Evolutionary conservation across 2,888 invertebrate genomes (phyloP), one percentile per base, ranked within the genome.

Genomic region (Tetropium fuscum): DNA sequence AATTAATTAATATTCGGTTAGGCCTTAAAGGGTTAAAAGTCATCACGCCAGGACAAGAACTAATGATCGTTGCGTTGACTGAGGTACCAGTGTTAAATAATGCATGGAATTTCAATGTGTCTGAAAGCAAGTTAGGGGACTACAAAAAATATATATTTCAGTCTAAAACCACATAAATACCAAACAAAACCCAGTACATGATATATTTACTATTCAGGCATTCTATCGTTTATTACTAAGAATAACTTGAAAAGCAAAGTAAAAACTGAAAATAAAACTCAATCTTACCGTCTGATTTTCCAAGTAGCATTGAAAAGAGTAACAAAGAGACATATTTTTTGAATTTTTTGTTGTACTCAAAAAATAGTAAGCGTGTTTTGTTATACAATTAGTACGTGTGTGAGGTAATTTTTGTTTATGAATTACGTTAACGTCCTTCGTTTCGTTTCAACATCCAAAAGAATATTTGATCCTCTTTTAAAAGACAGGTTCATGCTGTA

Each of bases 281-380:
- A 81, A 81, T 74, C 83, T 83, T 83, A 83, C 83, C 83, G 81
- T 83, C 83, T 82, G 78, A 70, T 71, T 70, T 75, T 80, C 80
- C 81, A 81, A 79, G 80, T 80, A 80, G 81, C 81, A 81, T 79
- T 77, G 76, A 74, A 78, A 76, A 75, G 69, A 66, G 62, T 66
- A 71, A 72, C 68, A 76, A 74, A 76, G 66, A 74, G 70, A 72
- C 63, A 72, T 71, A 69, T 70, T 68, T 70, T 72, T 75, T 76
- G 74, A 74, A 70, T 72, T 68, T 69, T 70, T 66, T 70, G 65
- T 64, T 62, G 63, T 61, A 65, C 56, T 65, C 44, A 66, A 64
- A 63, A 69, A 64, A 68, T 63, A 70, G 70, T 49, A 73, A 72
- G 72, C 71, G 71, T 74, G 72, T 70, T 59, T 59, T 56, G 56